Evolutionary conservation across 1,140 invertebrate genomes (phyloP).

Genomic region (Cydia pomonella): DNA sequence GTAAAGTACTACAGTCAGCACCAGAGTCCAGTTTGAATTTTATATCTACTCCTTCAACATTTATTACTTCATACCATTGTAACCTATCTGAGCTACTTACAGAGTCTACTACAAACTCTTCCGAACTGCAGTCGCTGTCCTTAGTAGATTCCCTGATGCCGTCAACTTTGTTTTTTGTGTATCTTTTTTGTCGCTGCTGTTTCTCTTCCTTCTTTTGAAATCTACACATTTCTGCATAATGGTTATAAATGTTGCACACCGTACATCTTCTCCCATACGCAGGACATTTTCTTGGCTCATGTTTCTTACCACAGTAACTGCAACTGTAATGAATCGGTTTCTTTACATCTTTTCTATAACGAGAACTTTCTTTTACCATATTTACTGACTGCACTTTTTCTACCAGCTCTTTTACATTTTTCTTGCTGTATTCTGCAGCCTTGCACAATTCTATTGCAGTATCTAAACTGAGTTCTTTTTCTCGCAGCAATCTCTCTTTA

Average conservation of each 20-base stretch:
- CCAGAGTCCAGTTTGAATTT: neutral
- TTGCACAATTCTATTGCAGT: neutral
- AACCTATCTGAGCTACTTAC: neutral
- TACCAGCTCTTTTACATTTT: neutral
- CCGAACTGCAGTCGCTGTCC: neutral
- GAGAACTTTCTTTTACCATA: too few relatives aligned
- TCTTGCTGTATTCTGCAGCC: neutral
- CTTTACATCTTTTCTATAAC: too few relatives aligned
- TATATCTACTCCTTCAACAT: neutral
- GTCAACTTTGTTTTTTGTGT: neutral
- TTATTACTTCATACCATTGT: neutral
- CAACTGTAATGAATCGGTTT: neutral
- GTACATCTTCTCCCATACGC: neutral
- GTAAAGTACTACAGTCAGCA: neutral
- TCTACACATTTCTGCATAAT: constrained; percentile 9
- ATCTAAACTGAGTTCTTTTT: neutral
- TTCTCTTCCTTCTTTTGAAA: neutral
- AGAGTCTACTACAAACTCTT: neutral
- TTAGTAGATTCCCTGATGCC: neutral
- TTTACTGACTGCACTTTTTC: too few relatives aligned
- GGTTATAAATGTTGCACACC: neutral
- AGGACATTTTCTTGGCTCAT: constrained; percentile 7
- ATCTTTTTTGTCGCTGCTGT: too few relatives aligned
- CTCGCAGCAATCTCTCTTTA: neutral
- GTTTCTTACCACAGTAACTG: neutral